phyloP scores from a whole-genome alignment of 2,797 vertebrate species.

The Sphenopsis melanotis region DNA sequence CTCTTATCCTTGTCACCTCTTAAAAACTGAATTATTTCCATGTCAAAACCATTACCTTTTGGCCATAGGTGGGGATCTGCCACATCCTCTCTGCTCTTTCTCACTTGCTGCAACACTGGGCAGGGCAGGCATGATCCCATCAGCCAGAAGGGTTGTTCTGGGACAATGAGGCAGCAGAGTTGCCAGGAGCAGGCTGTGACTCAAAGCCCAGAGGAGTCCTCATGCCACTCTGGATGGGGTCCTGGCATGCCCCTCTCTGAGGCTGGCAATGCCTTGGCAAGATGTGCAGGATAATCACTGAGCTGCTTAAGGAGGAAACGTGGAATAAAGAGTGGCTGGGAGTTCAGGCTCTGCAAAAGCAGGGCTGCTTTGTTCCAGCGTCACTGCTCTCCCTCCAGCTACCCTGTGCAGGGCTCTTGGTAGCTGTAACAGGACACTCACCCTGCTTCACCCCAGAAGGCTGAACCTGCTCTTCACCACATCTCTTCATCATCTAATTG shows the following conservation, averaged over 20 bases:
- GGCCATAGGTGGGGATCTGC: neutral
- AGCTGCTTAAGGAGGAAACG: slow-evolving; percentile 1
- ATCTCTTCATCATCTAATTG: neutral
- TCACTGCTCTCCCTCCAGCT: neutral
- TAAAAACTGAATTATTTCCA: neutral
- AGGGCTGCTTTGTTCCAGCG: neutral
- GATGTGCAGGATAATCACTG: neutral
- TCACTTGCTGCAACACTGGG: rapidly evolving
- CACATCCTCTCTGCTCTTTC: neutral
- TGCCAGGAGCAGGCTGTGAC: slow-evolving; percentile 19
- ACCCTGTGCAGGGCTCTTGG: neutral
- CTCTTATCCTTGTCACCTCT: neutral
- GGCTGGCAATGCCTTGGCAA: neutral
- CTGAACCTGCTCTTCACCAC: neutral
- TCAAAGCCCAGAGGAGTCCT: neutral
- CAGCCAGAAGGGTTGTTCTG: neutral
- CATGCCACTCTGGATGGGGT: neutral
- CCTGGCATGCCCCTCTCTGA: neutral
- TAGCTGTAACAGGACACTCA: neutral
- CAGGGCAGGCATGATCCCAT: neutral
- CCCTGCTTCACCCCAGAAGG: slow-evolving; percentile 12
- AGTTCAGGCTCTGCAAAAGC: neutral
- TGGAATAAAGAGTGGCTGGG: neutral
- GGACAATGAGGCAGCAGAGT: neutral
- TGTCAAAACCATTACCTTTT: neutral